Base-by-base conservation (phyloP, 2,888 invertebrate genomes). In the Automeris io region DNA sequence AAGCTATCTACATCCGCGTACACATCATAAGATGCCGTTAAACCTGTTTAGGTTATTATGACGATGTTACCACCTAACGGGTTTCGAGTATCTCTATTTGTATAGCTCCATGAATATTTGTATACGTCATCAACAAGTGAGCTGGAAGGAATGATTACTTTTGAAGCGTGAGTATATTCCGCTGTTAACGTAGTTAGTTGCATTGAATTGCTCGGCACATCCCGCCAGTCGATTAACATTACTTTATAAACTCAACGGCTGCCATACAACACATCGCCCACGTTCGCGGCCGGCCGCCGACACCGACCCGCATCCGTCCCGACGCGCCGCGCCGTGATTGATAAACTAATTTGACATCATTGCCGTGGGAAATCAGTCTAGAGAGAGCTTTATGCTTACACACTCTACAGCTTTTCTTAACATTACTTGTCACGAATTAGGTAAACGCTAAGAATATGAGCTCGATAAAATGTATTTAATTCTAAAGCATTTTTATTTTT, bases 271-370 rank as follows among this genome's bases (percentile, higher is more conserved):
- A 61, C 53, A 63, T 59, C 68, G 64, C 76, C 78, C 70, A 75
- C 77, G 60, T 48, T 45, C 50, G 45, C 16, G 22, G 60, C 49
- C 61, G 69, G 64, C 55, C 65, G 63, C 64, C 67, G 63, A 58
- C 67, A 60, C 66, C 67, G 65, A 61, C 52, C 60, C 57, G 67
- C 79, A 81, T 83, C 81, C 82, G 78, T 70, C 69, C 61, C 63
- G 66, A 70, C 46, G 68, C 82, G 78, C 70, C 69, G 61, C 63
- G 66, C 70, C 46, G 68, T 74, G 80, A 83, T 83, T 83, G 82
- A 82, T 82, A 78, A 78, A 72, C 62, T 72, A 73, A 78, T 75
- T 77, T 76, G 67, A 70, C 70, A 73, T 73, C 58, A 83, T 82
- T 82, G 77, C 54, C 81, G 83, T 85, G 83, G 70, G 85, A 83